Percentiles rank a stretch among this genome's conserved stretches.
Evolutionary conservation across 2,113 vertebrate genomes (phyloP).

Genomic region (Casuarius casuarius): DNA sequence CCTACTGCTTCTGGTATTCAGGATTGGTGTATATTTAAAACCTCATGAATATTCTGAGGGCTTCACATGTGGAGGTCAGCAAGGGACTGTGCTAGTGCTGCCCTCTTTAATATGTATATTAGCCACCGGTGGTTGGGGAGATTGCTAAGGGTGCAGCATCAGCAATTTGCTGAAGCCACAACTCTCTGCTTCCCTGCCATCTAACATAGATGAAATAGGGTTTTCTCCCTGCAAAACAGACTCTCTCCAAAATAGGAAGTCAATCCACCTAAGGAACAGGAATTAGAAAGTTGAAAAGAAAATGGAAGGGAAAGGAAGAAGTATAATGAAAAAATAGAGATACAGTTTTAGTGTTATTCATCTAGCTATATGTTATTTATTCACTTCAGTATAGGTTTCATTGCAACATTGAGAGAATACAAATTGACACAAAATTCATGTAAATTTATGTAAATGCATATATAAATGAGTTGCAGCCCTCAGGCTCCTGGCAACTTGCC

Average conservation of each 20-base stretch:
- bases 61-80: slow-evolving; percentile 43
- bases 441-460: slow-evolving; percentile 73
- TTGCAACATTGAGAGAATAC: slow-evolving; percentile 46
- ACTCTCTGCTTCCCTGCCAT: neutral
- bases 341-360: neutral
- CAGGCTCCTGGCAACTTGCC: slow-evolving; percentile 69
- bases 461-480: slow-evolving; percentile 70
- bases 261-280: neutral
- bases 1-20: neutral
- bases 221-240: neutral
- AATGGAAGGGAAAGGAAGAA: neutral
- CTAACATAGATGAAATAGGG: neutral
- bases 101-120: slow-evolving; percentile 69
- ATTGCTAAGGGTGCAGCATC: slow-evolving; percentile 41
- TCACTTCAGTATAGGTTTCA: slow-evolving; percentile 59
- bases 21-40: slow-evolving; percentile 13
- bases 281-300: slow-evolving; percentile 7
- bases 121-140: slow-evolving; percentile 28
- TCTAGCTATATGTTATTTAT: slow-evolving; percentile 51
- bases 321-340: neutral
- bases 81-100: slow-evolving; percentile 26
- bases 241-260: neutral
- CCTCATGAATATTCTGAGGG: slow-evolving; percentile 27
- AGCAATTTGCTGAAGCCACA: slow-evolving; percentile 44
- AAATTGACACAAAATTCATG: slow-evolving; percentile 65